phyloP scores from a whole-genome alignment of 2,888 invertebrate species.

The Chrysolina haemoptera region DNA sequence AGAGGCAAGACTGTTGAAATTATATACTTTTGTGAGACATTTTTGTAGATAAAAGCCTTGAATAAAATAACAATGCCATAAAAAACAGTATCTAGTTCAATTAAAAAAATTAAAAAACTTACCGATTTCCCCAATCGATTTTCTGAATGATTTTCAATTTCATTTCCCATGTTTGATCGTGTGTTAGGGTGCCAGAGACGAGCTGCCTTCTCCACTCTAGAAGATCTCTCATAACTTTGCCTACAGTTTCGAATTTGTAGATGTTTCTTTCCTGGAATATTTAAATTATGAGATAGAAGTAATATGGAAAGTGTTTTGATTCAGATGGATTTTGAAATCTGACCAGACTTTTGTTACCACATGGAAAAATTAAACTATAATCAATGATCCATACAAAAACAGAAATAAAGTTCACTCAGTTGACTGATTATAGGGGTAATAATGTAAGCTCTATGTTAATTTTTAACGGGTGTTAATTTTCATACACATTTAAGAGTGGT shows the following conservation, averaged over 20 bases:
- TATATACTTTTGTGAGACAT: slow-evolving; percentile 12
- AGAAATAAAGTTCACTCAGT: too few relatives aligned
- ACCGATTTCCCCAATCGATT: slow-evolving; percentile 98
- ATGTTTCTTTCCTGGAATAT: slow-evolving; percentile 81
- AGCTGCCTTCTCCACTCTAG: slow-evolving; percentile 89
- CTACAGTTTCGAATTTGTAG: slow-evolving; percentile 88
- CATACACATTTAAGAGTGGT: too few relatives aligned
- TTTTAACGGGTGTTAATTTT: too few relatives aligned
- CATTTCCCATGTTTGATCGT: slow-evolving; percentile 90
- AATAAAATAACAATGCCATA: slow-evolving; percentile 19
- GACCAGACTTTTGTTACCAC: too few relatives aligned
- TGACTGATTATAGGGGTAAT: too few relatives aligned
- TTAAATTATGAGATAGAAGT: background rate
- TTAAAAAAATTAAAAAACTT: slow-evolving; percentile 70
- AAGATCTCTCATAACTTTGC: slow-evolving; percentile 92
- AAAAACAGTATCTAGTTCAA: too few relatives aligned
- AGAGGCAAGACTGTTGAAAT: slow-evolving; percentile 39
- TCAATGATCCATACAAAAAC: too few relatives aligned
- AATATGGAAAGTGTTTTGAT: background rate
- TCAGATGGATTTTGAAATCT: too few relatives aligned
- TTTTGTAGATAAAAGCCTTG: slow-evolving; percentile 13
- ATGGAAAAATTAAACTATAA: too few relatives aligned
- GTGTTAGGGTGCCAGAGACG: slow-evolving; percentile 90
- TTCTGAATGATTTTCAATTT: slow-evolving; percentile 90
- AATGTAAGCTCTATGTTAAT: too few relatives aligned